Evolutionary conservation across 2,797 vertebrate genomes (phyloP), one percentile per base, ranked within the genome.

Genomic region (Tenualosa thibaudeaui): DNA sequence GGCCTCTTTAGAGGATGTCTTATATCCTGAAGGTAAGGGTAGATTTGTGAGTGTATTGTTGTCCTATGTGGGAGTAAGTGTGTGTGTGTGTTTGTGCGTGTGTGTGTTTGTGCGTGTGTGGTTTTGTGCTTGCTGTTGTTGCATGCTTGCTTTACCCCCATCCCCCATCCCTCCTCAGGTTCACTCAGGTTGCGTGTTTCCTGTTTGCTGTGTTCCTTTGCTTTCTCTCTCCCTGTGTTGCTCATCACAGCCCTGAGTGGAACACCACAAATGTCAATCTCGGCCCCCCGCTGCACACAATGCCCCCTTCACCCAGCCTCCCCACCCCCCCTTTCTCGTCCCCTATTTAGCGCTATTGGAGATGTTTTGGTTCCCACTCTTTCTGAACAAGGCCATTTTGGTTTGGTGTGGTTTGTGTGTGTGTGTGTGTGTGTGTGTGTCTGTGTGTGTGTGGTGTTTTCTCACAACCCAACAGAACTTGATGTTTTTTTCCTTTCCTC

Each of bases 11-110:
- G 98, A 98, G 98, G 98, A 99, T 99, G 97, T 99, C 98, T 98
- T 99, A 98, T 99, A 99, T 99, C 95, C 96, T 98, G 94, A 99
- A 99, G 98, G 98, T 99, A 99, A 99, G 98, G 96, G 95, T 97
- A 97, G 97, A 95, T 91, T 84, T 87, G 83, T 83, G 81, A 87
- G 60, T 91, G 86, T 91, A 40, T 62, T 88, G 40, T 92, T 0
- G 68, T 40, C 68, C 75, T 91, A 40, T 90, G 51, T 88, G 81
- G 88, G 51, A 85, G 85, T 90, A 81, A 83, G 84, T 84, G 83
- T 89, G 85, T 78, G 51, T 68, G 60, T 60, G 85, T 78, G 68
- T 85, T 71, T 43, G 75, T 84, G 83, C 85, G 49, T 71, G 13
- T 24, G 62, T 89, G 50, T 84, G 49, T 84, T 26, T 22, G 40